phyloP scores from a whole-genome alignment of 2,797 vertebrate genomes.

The Lepilemur ruficaudatus region DNA sequence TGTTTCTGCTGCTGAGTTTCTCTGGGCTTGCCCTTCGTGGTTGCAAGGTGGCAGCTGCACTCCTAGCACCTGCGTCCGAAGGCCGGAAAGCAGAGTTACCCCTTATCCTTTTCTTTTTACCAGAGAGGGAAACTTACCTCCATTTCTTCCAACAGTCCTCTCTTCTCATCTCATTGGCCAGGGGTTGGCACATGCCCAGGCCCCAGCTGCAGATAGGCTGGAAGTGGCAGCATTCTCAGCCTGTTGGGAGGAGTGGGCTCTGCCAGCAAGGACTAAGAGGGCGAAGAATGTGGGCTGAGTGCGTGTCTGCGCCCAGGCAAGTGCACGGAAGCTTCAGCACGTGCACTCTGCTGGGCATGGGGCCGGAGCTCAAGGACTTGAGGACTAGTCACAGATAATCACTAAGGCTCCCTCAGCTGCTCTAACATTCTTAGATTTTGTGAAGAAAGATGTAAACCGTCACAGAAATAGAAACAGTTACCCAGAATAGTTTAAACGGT shows the following conservation, averaged over 20 bases:
- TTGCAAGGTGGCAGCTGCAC: neutral
- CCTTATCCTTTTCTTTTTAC: neutral
- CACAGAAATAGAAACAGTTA: constrained; percentile 15
- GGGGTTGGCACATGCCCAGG: neutral
- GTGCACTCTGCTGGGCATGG: neutral
- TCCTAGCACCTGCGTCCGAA: neutral
- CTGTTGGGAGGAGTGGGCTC: neutral
- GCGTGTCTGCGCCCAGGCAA: neutral
- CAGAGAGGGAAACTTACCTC: neutral
- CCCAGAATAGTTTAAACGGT: neutral
- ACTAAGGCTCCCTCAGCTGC: neutral
- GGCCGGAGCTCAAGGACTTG: neutral
- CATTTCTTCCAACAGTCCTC: neutral
- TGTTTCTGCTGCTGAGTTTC: neutral
- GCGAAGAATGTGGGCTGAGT: neutral
- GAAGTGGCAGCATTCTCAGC: neutral
- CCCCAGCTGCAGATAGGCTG: neutral
- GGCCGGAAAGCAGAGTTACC: neutral
- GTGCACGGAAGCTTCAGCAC: neutral
- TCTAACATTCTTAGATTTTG: neutral
- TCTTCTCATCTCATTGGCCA: neutral
- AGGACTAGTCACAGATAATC: neutral
- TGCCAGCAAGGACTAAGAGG: neutral
- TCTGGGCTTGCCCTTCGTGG: neutral
- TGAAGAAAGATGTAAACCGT: neutral